Conservation (phyloP, 2,797 vertebrate genomes). For the Pipistrellus kuhlii region DNA sequence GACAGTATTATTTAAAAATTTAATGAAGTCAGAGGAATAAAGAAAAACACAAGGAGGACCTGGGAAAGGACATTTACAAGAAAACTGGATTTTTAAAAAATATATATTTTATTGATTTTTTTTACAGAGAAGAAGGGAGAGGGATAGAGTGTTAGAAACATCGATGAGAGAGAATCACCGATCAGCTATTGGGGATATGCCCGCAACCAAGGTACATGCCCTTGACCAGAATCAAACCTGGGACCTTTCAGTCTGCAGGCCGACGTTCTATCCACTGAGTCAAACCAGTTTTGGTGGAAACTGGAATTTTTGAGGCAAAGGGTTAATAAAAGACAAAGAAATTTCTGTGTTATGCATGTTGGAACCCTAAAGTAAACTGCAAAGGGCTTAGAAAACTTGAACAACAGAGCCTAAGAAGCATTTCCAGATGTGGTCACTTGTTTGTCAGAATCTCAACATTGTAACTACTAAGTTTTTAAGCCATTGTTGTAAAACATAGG, state of each 20-base stretch:
- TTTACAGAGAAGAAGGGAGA: too few relatives aligned
- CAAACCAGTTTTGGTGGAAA: neutral
- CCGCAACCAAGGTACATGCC: too few relatives aligned
- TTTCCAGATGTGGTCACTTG: neutral
- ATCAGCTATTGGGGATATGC: too few relatives aligned
- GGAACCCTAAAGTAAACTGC: neutral
- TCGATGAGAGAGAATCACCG: too few relatives aligned
- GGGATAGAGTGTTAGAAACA: too few relatives aligned
- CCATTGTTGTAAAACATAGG: neutral
- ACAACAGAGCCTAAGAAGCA: neutral
- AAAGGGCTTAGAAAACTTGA: neutral
- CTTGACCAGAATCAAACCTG: too few relatives aligned
- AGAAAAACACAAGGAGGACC: neutral
- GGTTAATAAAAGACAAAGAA: constrained; percentile 8
- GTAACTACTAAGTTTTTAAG: neutral
- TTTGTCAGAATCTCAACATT: neutral
- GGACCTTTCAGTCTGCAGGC: too few relatives aligned
- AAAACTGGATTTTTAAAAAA: neutral
- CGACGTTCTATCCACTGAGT: too few relatives aligned
- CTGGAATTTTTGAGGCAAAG: neutral
- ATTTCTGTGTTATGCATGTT: neutral
- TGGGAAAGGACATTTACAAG: neutral
- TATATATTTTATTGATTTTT: too few relatives aligned
- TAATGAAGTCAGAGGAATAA: neutral
- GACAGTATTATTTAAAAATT: neutral